These are phyloP conservation scores for Pocillopora verrucosa DNA, from an alignment of 64 coral and sea anemone species.

Conservation along the genomic window DNA sequence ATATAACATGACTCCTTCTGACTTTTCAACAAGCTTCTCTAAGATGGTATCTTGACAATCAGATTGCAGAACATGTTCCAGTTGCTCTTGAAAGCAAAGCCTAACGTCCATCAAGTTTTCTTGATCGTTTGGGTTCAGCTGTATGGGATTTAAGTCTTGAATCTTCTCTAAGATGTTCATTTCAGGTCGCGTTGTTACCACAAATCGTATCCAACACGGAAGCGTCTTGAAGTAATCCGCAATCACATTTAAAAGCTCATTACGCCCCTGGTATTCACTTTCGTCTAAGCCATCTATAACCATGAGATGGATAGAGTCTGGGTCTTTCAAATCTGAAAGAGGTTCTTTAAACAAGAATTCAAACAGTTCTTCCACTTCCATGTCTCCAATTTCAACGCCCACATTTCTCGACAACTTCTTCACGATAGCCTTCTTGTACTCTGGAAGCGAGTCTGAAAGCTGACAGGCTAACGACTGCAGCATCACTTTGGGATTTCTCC, in stretches of 20 bases:
- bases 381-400: conserved; percentile 6
- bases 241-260: conserved; percentile 23
- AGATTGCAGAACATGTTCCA: neutral
- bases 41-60: neutral
- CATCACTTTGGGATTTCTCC: conserved; percentile 55
- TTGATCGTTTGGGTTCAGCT: neutral
- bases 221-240: neutral
- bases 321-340: neutral
- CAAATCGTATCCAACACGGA: conserved; percentile 25
- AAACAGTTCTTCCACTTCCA: conserved; percentile 52
- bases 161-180: neutral
- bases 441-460: conserved; percentile 36
- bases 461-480: conserved; percentile 56
- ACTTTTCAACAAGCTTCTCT: neutral
- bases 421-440: conserved; percentile 30
- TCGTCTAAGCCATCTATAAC: conserved; percentile 49
- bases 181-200: conserved; percentile 48
- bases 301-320: conserved; percentile 15
- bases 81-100: neutral
- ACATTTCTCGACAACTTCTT: conserved; percentile 44
- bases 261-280: neutral
- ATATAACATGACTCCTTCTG: neutral
- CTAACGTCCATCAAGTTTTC: neutral
- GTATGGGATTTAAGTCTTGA: neutral
- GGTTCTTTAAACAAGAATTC: conserved; percentile 51